A percentile compares a stretch with the other conserved stretches of the same genome.
Evolutionary conservation across 2,888 invertebrate genomes (phyloP).

Genomic region (Blastobasis lacticolella): DNA sequence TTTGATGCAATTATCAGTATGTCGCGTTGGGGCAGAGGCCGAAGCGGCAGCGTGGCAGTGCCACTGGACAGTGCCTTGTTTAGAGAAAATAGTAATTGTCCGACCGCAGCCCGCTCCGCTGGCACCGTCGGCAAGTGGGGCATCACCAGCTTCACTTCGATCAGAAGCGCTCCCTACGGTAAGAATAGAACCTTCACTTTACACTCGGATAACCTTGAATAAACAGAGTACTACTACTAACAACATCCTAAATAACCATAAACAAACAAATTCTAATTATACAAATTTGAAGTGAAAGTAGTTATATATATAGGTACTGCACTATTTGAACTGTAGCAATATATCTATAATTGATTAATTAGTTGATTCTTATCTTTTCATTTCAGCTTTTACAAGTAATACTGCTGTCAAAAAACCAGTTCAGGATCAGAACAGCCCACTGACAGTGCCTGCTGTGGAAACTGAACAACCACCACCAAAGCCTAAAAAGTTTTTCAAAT

Average conservation of each 20-base stretch:
- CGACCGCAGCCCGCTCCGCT: conserved; percentile 90
- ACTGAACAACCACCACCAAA: conserved; percentile 76
- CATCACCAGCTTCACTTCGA: conserved; percentile 93
- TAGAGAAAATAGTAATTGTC: conserved; percentile 87
- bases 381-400: conserved; percentile 62
- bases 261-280: background rate
- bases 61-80: conserved; percentile 78
- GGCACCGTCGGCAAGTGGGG: conserved; percentile 96
- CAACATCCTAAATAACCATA: too few species aligned
- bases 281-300: conserved; percentile 6
- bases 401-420: conserved; percentile 55
- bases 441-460: conserved; percentile 69
- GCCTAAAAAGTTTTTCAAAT: conserved; percentile 93
- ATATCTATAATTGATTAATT: too few species aligned
- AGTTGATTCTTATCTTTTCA: conserved; percentile 4
- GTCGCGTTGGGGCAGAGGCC: conserved; percentile 79
- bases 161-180: conserved; percentile 86
- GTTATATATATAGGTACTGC: too few species aligned
- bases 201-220: too few species aligned
- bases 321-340: too few species aligned
- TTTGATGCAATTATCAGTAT: conserved; percentile 73
- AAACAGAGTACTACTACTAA: conserved; percentile 3
- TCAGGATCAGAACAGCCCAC: conserved; percentile 70
- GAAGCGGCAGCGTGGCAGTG: conserved; percentile 75
- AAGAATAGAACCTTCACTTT: conserved; percentile 35